These are phyloP conservation scores for Dendropsophus ebraccatus DNA, from an alignment of 2,113 vertebrate genomes.

Conservation along the genomic window DNA sequence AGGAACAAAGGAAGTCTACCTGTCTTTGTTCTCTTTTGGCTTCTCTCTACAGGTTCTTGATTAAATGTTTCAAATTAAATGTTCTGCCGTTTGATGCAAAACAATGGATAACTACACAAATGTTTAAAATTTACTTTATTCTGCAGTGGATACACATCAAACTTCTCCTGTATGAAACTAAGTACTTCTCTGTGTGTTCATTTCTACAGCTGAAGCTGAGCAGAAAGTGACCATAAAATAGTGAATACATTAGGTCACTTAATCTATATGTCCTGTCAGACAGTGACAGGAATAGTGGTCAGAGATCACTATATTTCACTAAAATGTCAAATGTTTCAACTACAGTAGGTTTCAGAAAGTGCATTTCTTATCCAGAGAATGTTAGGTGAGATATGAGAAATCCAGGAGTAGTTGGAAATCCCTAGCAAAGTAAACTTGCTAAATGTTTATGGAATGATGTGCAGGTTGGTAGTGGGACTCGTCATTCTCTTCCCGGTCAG, in stretches of 20 bases:
- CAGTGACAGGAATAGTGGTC: no score
- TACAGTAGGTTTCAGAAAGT: no score
- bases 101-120: background rate
- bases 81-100: background rate
- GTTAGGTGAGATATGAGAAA: no score
- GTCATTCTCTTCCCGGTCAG: no score
- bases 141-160: background rate
- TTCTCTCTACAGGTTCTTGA: background rate
- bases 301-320: no score
- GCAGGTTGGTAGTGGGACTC: no score
- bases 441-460: no score
- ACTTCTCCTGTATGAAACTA: background rate
- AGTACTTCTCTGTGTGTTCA: background rate
- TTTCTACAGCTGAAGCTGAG: background rate
- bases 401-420: no score
- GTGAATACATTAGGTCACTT: slow-evolving; percentile 1
- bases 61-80: background rate
- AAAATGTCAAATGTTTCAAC: no score
- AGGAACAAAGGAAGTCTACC: background rate
- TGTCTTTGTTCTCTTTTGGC: background rate
- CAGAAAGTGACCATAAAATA: slow-evolving; percentile 5
- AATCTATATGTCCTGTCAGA: slow-evolving; percentile 1
- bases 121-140: slow-evolving; percentile 32
- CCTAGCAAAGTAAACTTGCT: no score
- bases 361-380: no score